Conservation (phyloP, 2,113 vertebrate species). For the Muscicapa adusta region DNA sequence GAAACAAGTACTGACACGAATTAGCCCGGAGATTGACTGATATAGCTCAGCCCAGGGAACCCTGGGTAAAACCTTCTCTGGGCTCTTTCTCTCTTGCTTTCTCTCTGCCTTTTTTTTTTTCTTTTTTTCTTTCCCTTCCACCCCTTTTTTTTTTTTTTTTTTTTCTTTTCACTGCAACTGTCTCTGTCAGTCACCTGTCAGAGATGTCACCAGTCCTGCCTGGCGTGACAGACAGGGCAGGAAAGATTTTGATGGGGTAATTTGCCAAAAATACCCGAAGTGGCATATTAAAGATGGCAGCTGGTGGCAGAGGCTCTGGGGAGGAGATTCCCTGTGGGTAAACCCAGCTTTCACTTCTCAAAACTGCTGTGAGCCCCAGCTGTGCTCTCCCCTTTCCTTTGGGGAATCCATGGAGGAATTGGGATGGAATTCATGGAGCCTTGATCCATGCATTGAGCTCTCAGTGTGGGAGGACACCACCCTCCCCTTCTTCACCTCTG, state of each 20-base stretch:
- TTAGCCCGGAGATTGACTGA: slow-evolving; percentile 94
- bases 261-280: slow-evolving; percentile 77
- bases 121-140: background rate
- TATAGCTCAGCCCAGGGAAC: slow-evolving; percentile 84
- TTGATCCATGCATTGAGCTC: accelerated
- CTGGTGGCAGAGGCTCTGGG: background rate
- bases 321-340: background rate
- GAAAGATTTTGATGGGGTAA: slow-evolving; percentile 81
- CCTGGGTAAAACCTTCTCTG: slow-evolving; percentile 73
- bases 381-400: background rate
- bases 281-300: slow-evolving; percentile 70
- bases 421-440: background rate
- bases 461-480: background rate
- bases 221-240: slow-evolving; percentile 69
- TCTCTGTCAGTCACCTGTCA: slow-evolving; percentile 83
- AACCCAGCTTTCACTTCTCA: background rate
- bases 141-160: too few relatives aligned
- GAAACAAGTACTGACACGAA: slow-evolving; percentile 92
- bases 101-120: background rate
- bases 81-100: slow-evolving; percentile 28
- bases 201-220: slow-evolving; percentile 71
- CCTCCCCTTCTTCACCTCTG: background rate
- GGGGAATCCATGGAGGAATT: accelerated
- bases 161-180: slow-evolving; percentile 1
- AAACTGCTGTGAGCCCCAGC: background rate